Conservation (phyloP, 2,888 invertebrate species). For the Erebia epiphron region DNA sequence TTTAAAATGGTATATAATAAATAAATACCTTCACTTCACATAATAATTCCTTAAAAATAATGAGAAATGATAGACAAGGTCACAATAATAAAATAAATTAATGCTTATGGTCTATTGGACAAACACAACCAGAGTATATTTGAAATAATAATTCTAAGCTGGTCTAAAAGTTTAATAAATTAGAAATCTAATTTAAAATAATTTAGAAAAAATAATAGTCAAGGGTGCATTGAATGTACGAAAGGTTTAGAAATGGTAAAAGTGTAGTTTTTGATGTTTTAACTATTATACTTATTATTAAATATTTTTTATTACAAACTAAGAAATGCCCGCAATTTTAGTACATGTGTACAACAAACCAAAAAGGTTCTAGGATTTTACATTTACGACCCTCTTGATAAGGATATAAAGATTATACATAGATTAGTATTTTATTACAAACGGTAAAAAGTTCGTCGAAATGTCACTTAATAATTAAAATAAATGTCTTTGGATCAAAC, state of each 20-base stretch:
- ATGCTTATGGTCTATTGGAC: constrained; percentile 34
- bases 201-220: background rate
- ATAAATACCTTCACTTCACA: background rate
- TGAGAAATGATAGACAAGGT: background rate
- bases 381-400: background rate
- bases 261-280: background rate
- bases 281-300: background rate
- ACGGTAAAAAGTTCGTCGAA: background rate
- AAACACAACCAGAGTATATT: constrained; percentile 32
- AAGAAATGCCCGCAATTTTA: background rate
- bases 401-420: no score
- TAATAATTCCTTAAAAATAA: background rate
- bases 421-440: no score
- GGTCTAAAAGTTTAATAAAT: no score
- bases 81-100: constrained; percentile 32
- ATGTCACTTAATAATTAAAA: background rate
- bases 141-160: background rate
- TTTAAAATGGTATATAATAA: background rate
- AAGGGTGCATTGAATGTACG: background rate
- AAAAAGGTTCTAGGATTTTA: background rate
- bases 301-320: background rate
- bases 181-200: no score
- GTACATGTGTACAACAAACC: background rate
- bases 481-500: constrained; percentile 4
- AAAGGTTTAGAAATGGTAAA: background rate